Conservation (phyloP, 2,797 vertebrate species). For the Myripristis murdjan region DNA sequence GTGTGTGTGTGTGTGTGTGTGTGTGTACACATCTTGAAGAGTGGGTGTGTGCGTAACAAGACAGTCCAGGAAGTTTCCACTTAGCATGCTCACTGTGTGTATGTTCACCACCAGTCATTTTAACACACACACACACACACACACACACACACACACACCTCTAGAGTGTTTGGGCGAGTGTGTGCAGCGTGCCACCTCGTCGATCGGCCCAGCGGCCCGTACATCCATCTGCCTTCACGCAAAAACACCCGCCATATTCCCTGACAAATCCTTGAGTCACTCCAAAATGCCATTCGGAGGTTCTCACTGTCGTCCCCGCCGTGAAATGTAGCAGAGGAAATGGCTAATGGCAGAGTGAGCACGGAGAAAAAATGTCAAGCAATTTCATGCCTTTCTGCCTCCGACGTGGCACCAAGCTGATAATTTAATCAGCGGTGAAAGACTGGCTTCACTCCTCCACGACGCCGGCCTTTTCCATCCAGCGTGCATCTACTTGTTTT, state of each 20-base stretch:
- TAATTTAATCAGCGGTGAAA: constrained; percentile 82
- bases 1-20: constrained; percentile 15
- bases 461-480: constrained; percentile 40
- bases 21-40: constrained; percentile 4
- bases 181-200: constrained; percentile 1
- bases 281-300: constrained; percentile 53
- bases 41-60: constrained; percentile 1
- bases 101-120: too few relatives aligned
- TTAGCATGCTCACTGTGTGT: too few relatives aligned
- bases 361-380: constrained; percentile 72
- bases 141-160: not conserved
- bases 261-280: constrained; percentile 56
- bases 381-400: constrained; percentile 81
- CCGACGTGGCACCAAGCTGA: constrained; percentile 72
- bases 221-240: constrained; percentile 18
- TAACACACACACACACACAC: too few relatives aligned
- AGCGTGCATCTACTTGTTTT: constrained; percentile 61
- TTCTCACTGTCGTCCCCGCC: constrained; percentile 49
- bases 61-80: too few relatives aligned
- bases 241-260: constrained; percentile 24
- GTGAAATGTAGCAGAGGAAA: constrained; percentile 74
- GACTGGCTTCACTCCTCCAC: constrained; percentile 64
- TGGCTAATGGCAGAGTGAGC: constrained; percentile 69
- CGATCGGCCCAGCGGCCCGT: constrained; percentile 15
- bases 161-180: constrained; percentile 7